Evolutionary conservation across 2,113 vertebrate genomes (phyloP).

Genomic region (Tragelaphus buxtoni): DNA sequence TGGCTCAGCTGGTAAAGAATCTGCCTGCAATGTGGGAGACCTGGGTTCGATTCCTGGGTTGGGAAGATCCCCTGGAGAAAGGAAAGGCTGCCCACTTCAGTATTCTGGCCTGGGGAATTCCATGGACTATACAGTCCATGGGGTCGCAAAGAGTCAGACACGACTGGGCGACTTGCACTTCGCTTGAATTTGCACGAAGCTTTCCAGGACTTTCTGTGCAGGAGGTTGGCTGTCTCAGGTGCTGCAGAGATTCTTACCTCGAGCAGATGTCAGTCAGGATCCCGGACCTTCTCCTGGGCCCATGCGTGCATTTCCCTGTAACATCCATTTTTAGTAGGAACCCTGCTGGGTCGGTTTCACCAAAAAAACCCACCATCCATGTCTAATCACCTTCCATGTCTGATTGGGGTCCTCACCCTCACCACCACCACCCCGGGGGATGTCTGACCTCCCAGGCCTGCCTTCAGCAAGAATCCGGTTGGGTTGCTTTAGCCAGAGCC

Average conservation of each 20-base stretch:
- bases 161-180: background rate
- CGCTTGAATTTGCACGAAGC: fast-evolving
- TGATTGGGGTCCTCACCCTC: background rate
- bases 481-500: background rate
- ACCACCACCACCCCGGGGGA: fast-evolving
- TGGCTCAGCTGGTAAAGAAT: no score
- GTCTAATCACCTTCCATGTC: background rate
- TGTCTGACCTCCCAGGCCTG: background rate
- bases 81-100: background rate
- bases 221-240: fast-evolving
- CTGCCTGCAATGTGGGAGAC: no score
- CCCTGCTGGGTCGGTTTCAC: background rate
- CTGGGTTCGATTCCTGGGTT: no score
- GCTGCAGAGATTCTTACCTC: background rate
- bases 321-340: background rate
- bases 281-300: background rate
- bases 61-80: background rate
- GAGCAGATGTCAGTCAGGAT: background rate
- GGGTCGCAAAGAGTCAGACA: background rate
- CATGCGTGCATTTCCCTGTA: no score
- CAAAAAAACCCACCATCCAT: background rate
- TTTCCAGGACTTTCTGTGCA: no score
- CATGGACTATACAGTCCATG: background rate
- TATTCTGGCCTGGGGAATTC: background rate
- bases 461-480: background rate